These are phyloP conservation scores for Dryococelus australis DNA, from an alignment of 2,888 invertebrate species.

Conservation along the genomic window DNA sequence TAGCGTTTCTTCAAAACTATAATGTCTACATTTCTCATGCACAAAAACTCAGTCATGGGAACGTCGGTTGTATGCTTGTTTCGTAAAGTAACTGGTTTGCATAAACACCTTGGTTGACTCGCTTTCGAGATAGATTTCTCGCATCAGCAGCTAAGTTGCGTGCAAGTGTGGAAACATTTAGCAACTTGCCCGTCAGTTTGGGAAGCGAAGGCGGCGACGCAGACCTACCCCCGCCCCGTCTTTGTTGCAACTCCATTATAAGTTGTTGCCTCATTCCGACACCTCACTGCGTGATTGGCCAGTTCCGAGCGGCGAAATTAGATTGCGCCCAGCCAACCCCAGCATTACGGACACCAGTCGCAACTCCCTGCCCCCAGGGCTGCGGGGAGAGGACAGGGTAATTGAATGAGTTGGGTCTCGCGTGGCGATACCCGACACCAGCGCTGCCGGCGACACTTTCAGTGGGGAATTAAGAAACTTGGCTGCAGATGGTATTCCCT, in stretches of 20 bases:
- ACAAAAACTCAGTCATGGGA: too few species aligned
- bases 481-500: too few species aligned
- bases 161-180: too few species aligned
- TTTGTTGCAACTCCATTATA: conserved; percentile 22
- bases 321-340: not conserved
- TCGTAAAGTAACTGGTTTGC: too few species aligned
- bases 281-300: not conserved
- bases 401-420: conserved; percentile 17
- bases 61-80: too few species aligned
- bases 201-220: not conserved
- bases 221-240: not conserved
- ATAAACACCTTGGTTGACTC: too few species aligned
- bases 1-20: too few species aligned
- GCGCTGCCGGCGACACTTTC: not conserved
- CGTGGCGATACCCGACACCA: not conserved
- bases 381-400: not conserved
- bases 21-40: too few species aligned
- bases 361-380: not conserved
- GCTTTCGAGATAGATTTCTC: too few species aligned
- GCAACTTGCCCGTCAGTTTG: too few species aligned
- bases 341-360: too few species aligned
- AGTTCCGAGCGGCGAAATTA: conserved; percentile 1
- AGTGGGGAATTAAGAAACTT: not conserved
- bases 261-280: conserved; percentile 19
- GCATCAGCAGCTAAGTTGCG: too few species aligned